Evolutionary conservation across 1,140 invertebrate species (phyloP).

Genomic region (Caenorhabditis inopinata): DNA sequence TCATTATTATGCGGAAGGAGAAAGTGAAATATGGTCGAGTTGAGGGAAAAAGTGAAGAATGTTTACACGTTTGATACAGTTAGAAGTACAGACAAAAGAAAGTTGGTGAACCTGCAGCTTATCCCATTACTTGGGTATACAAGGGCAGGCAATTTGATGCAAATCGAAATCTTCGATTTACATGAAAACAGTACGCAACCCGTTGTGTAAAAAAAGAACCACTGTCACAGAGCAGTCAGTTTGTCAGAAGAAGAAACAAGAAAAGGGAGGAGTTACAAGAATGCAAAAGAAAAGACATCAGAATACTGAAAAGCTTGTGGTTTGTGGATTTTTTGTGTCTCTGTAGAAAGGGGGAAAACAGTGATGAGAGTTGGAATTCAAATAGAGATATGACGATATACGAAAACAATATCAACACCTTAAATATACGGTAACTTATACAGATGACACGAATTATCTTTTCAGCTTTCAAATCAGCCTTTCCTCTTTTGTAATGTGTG

Average conservation of each 20-base stretch:
- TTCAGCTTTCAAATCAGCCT: constrained; percentile 50
- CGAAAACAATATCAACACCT: neutral
- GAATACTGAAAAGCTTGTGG: constrained; percentile 30
- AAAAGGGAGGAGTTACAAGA: neutral
- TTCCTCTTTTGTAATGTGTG: constrained; percentile 53
- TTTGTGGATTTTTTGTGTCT: constrained; percentile 9
- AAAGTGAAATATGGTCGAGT: constrained; percentile 18
- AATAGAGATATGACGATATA: neutral
- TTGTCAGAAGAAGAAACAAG: neutral
- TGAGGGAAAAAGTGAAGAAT: neutral
- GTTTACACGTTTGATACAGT: constrained; percentile 22
- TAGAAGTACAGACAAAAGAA: neutral
- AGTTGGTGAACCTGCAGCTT: neutral
- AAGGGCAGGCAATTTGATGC: neutral
- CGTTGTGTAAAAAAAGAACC: constrained; percentile 4
- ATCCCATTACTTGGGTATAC: constrained; percentile 16
- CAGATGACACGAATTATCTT: neutral
- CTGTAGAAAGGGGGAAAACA: constrained; percentile 2
- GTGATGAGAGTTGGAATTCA: neutral
- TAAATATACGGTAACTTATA: neutral
- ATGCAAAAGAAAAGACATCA: neutral
- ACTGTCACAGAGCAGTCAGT: constrained; percentile 29
- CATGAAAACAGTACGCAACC: constrained; percentile 11
- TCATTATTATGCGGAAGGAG: neutral
- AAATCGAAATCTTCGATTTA: neutral